Conservation (phyloP, 2,113 vertebrate species). For the Tilapia sparmanii region DNA sequence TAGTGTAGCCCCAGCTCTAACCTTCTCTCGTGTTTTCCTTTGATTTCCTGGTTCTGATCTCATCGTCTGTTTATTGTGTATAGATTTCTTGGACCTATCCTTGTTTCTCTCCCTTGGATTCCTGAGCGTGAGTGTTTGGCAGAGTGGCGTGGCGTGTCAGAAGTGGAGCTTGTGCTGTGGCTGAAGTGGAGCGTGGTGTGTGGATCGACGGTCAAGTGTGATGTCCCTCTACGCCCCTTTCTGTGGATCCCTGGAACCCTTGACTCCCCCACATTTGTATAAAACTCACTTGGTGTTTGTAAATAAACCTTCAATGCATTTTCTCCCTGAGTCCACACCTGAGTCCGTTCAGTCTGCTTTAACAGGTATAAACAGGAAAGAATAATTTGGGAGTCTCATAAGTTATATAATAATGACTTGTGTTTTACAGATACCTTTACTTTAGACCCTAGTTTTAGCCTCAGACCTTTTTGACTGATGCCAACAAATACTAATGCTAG, state of each 20-base stretch:
- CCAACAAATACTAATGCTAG: background rate
- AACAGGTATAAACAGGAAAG: background rate
- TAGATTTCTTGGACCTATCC: background rate
- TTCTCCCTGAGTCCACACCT: background rate
- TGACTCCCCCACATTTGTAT: rapidly evolving
- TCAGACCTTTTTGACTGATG: background rate
- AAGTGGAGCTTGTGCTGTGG: background rate
- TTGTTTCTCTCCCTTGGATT: background rate
- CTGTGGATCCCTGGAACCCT: background rate
- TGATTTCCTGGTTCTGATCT: background rate
- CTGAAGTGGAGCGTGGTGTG: background rate
- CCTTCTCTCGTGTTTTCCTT: background rate
- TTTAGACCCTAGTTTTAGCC: background rate
- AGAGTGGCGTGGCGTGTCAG: background rate
- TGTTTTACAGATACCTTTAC: background rate
- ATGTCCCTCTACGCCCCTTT: background rate
- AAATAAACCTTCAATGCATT: background rate
- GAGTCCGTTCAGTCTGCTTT: background rate
- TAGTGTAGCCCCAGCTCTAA: background rate
- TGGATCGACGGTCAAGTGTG: background rate
- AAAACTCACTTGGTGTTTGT: background rate
- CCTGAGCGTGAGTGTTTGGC: background rate
- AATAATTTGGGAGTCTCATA: background rate
- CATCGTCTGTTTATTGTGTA: background rate
- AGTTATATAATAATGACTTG: background rate